These are phyloP conservation scores for Anguilla rostrata DNA, from an alignment of 2,113 vertebrate genomes.

Conservation along the genomic window DNA sequence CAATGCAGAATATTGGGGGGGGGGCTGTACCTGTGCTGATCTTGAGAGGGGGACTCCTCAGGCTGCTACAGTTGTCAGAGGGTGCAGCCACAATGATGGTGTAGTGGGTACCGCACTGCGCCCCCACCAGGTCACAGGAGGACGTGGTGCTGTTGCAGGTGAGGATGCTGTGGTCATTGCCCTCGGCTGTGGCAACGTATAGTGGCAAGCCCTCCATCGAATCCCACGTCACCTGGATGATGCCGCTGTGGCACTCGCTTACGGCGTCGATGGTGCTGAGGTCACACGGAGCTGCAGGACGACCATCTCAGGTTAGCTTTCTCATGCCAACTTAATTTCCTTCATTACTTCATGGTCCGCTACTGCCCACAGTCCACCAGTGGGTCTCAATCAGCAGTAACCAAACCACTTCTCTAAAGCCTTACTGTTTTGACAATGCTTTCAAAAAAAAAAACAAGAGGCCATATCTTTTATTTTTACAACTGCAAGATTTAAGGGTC, in stretches of 20 bases:
- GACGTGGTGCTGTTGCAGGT: constrained; percentile 52
- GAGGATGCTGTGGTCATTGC: constrained; percentile 42
- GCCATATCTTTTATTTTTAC: too few relatives aligned
- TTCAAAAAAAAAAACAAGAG: too few relatives aligned
- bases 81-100: constrained; percentile 59
- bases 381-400: too few relatives aligned
- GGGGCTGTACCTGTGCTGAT: constrained; percentile 62
- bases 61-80: constrained; percentile 54
- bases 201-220: constrained; percentile 30
- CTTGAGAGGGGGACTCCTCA: constrained; percentile 59
- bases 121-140: constrained; percentile 58
- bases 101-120: constrained; percentile 60
- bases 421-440: too few relatives aligned
- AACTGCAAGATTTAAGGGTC: too few relatives aligned
- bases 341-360: too few relatives aligned
- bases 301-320: not conserved
- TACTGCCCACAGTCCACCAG: too few relatives aligned
- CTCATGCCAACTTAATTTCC: not conserved
- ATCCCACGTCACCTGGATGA: constrained; percentile 59
- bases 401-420: too few relatives aligned
- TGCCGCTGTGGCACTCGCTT: constrained; percentile 55
- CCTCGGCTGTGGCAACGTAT: constrained; percentile 62
- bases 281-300: constrained; percentile 59
- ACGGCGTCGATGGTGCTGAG: constrained; percentile 52
- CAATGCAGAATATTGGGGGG: not conserved